Conservation (phyloP, 2,797 vertebrate species). For the Rhinichthys osculus region DNA sequence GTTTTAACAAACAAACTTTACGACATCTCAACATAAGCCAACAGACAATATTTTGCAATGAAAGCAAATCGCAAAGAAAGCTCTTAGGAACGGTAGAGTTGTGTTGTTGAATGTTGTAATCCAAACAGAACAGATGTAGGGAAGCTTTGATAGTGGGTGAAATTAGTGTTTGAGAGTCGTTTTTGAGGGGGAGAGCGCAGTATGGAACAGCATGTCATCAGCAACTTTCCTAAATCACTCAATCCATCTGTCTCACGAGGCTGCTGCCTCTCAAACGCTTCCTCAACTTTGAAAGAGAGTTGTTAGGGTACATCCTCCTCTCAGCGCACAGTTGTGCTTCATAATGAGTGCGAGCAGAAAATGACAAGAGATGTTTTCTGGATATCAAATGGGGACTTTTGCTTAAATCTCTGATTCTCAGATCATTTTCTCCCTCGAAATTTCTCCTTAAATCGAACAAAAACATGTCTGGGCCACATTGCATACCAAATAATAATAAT, state of each 20-base stretch:
- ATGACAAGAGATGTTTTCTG: constrained; percentile 32
- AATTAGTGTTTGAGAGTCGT: constrained; percentile 48
- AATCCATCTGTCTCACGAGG: constrained; percentile 67
- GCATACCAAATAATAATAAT: background rate
- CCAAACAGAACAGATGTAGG: constrained; percentile 53
- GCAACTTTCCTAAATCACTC: constrained; percentile 71
- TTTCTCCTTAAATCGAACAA: background rate
- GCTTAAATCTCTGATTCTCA: constrained; percentile 13
- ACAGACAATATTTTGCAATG: constrained; percentile 32
- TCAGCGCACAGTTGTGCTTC: constrained; percentile 12
- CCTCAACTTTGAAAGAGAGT: constrained; percentile 29
- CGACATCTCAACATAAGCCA: constrained; percentile 22
- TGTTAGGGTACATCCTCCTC: constrained; percentile 18
- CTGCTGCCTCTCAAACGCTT: constrained; percentile 33
- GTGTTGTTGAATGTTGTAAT: constrained; percentile 45
- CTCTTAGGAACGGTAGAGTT: constrained; percentile 19
- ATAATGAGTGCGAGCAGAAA: constrained; percentile 40
- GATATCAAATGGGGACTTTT: background rate
- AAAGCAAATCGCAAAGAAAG: constrained; percentile 28
- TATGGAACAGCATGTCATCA: constrained; percentile 69
- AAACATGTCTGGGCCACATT: background rate
- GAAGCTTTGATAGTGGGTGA: constrained; percentile 53
- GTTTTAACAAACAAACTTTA: constrained; percentile 7
- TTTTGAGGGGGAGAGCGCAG: constrained; percentile 70
- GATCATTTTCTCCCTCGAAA: background rate